Conservation (phyloP, 2,113 vertebrate species). For the Phycodurus eques region DNA sequence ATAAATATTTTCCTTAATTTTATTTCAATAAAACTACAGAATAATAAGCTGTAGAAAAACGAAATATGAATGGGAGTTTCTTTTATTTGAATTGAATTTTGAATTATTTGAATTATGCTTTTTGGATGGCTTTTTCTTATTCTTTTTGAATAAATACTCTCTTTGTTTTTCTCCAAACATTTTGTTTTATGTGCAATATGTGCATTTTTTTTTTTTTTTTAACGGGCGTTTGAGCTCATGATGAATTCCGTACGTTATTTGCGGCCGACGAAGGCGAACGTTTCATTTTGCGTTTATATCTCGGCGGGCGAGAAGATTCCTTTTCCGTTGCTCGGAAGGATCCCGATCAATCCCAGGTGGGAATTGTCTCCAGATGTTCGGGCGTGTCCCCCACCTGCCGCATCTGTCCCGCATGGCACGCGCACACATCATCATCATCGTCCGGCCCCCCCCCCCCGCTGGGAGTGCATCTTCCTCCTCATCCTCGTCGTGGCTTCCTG, state of each 20-base stretch:
- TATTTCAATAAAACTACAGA: too few species aligned
- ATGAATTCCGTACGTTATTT: conserved; percentile 12
- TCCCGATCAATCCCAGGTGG: conserved; percentile 62
- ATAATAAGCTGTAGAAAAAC: too few species aligned
- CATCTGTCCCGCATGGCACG: conserved; percentile 68
- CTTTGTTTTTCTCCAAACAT: too few species aligned
- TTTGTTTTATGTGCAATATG: conserved; percentile 19
- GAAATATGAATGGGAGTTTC: too few species aligned
- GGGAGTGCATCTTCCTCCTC: conserved; percentile 53
- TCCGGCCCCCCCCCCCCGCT: conserved; percentile 21
- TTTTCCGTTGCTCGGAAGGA: conserved; percentile 68
- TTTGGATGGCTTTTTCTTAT: too few species aligned
- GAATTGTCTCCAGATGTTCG: conserved; percentile 75
- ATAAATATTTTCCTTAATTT: too few species aligned
- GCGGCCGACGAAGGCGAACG: neutral
- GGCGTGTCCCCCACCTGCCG: conserved; percentile 47
- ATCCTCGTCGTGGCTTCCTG: conserved; percentile 39
- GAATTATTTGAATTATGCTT: too few species aligned
- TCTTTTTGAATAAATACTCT: too few species aligned
- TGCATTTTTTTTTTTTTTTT: conserved; percentile 14
- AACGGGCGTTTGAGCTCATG: conserved; percentile 32
- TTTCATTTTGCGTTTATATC: conserved; percentile 64
- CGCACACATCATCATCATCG: conserved; percentile 1
- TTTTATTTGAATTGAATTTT: too few species aligned
- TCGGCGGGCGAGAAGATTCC: conserved; percentile 57